Evolutionary conservation across 37 sponge, comb jelly and placozoan genomes (phyloP).

Genomic region (Aphrocallistes beatrix): DNA sequence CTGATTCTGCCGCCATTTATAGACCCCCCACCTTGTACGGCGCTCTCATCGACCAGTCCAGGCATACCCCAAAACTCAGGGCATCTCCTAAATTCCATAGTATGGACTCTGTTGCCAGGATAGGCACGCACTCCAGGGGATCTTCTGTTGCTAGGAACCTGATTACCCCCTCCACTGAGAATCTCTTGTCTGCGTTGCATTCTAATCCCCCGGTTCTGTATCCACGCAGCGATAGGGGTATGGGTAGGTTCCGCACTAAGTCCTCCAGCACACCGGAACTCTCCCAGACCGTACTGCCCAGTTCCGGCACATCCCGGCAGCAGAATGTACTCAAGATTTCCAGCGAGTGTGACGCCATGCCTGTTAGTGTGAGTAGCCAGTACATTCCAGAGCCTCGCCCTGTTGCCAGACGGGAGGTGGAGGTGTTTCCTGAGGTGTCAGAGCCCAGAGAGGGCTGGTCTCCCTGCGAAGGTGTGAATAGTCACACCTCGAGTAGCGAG

Average conservation of each 20-base stretch:
- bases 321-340: too few relatives aligned
- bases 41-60: not conserved
- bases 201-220: not conserved
- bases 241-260: not conserved
- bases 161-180: not conserved
- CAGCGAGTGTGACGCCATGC: too few relatives aligned
- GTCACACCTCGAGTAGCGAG: too few relatives aligned
- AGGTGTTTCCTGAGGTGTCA: not conserved
- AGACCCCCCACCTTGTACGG: not conserved
- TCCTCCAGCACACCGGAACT: not conserved
- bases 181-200: not conserved
- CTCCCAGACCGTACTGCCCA: not conserved
- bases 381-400: too few relatives aligned
- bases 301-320: not conserved
- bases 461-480: too few relatives aligned
- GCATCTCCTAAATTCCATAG: not conserved
- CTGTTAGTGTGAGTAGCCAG: too few relatives aligned
- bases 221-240: not conserved
- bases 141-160: too few relatives aligned
- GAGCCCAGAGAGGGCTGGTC: not conserved
- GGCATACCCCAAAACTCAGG: not conserved
- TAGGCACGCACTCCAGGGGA: not conserved
- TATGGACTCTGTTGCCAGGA: slow-evolving; percentile 3
- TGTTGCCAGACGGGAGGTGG: too few relatives aligned
- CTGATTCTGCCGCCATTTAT: not conserved